These are phyloP conservation scores for Colistium nudipinnis DNA, from an alignment of 2,113 vertebrate genomes.

Conservation along the genomic window DNA sequence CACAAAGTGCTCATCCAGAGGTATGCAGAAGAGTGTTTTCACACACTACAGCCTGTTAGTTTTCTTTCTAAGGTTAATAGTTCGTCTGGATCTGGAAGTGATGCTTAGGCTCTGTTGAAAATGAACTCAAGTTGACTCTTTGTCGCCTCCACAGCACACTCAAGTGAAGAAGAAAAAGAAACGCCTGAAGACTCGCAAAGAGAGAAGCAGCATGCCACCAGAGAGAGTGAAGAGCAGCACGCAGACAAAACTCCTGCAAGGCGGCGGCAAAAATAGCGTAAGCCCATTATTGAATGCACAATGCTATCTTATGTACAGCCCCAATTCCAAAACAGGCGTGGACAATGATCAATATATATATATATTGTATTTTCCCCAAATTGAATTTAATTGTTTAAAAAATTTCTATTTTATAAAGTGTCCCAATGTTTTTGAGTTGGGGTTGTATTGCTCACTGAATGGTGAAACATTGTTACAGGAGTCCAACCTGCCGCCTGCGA, in stretches of 20 bases:
- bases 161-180: constrained; percentile 75
- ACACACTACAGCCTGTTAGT: not conserved
- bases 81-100: not conserved
- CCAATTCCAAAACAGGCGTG: no score
- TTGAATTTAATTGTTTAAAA: no score
- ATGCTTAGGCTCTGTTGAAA: not conserved
- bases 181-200: constrained; percentile 77
- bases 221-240: constrained; percentile 15
- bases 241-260: constrained; percentile 33
- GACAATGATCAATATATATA: no score
- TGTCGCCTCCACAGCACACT: constrained; percentile 38
- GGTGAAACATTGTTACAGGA: constrained; percentile 55
- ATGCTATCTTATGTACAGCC: not conserved
- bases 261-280: constrained; percentile 39
- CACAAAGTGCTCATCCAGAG: constrained; percentile 51
- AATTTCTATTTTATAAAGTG: no score
- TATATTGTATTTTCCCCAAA: no score
- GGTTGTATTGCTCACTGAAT: not conserved
- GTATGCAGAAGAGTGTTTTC: constrained; percentile 24
- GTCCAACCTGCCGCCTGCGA: constrained; percentile 23
- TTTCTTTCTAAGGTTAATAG: not conserved
- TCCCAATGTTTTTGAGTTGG: no score
- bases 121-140: not conserved
- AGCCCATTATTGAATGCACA: not conserved
- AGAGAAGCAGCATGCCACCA: constrained; percentile 73